Percentiles rank a stretch among this genome's conserved stretches.
Conservation (phyloP, 1,140 invertebrate genomes). For the Drosophila melanica region DNA sequence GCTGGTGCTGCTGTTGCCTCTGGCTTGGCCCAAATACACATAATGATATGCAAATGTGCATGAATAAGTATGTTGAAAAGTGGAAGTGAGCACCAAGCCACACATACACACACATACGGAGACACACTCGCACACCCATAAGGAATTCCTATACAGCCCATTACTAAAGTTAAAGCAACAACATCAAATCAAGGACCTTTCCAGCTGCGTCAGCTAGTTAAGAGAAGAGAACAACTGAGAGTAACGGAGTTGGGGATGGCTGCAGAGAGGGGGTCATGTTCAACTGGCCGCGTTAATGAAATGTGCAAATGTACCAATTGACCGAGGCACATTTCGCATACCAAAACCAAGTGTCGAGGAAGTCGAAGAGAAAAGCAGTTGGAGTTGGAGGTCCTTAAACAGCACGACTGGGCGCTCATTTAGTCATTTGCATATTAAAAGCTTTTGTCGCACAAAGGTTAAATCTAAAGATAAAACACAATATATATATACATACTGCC, state of each 20-base stretch:
- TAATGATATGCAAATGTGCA: conserved; percentile 81
- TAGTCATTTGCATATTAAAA: conserved; percentile 52
- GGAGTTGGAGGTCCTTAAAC: conserved; percentile 39
- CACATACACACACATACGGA: conserved; percentile 34
- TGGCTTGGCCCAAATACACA: conserved; percentile 53
- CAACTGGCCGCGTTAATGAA: conserved; percentile 68
- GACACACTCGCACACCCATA: conserved; percentile 31
- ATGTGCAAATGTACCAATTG: conserved; percentile 81
- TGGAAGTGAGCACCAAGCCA: conserved; percentile 47
- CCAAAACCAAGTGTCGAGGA: conserved; percentile 6
- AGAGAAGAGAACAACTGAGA: background rate
- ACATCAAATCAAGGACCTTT: conserved; percentile 67
- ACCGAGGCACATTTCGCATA: conserved; percentile 61
- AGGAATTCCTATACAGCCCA: conserved; percentile 33
- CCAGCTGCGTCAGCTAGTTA: conserved; percentile 72
- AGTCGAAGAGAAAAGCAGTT: conserved; percentile 4
- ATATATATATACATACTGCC: conserved; percentile 32
- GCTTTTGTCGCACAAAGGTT: conserved; percentile 65
- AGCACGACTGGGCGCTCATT: conserved; percentile 57
- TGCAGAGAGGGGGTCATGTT: conserved; percentile 33
- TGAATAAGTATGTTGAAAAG: conserved; percentile 75
- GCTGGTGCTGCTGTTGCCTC: conserved; percentile 20
- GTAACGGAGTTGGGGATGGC: too few relatives aligned
- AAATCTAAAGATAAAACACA: conserved; percentile 27
- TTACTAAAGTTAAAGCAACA: conserved; percentile 33